phyloP scores from a whole-genome alignment of 2,113 vertebrate species.

The Polypterus bichir region DNA sequence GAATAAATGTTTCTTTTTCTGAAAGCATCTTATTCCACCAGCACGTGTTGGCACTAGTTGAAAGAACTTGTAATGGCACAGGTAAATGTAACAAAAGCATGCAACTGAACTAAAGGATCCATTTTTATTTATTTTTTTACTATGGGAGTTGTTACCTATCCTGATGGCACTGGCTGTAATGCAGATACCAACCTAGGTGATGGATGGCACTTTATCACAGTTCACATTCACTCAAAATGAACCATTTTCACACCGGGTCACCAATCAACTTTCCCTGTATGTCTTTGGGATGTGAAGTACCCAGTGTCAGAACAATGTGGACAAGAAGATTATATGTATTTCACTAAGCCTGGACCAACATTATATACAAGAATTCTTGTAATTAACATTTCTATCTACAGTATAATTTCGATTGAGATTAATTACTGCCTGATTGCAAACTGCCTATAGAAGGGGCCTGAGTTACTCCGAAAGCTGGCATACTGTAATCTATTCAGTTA shows the following conservation, averaged over 20 bases:
- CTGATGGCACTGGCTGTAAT: constrained; percentile 17
- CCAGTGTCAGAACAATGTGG: too few relatives aligned
- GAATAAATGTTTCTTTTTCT: constrained; percentile 23
- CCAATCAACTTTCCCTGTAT: neutral
- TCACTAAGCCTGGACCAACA: too few relatives aligned
- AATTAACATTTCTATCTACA: too few relatives aligned
- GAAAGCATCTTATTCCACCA: constrained; percentile 29
- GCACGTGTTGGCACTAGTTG: constrained; percentile 40
- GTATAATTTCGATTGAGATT: too few relatives aligned
- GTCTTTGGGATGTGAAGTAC: neutral
- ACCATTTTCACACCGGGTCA: neutral
- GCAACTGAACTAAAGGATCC: constrained; percentile 36
- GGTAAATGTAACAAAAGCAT: constrained; percentile 21
- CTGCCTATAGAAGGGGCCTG: too few relatives aligned
- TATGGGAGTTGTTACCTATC: constrained; percentile 21
- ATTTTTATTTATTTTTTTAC: constrained; percentile 27
- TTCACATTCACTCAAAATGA: too few relatives aligned
- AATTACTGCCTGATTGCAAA: too few relatives aligned
- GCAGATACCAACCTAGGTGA: constrained; percentile 19
- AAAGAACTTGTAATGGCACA: too few relatives aligned
- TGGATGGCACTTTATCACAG: neutral
- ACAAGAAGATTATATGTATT: too few relatives aligned
- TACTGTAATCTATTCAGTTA: too few relatives aligned
- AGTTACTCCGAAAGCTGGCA: too few relatives aligned
- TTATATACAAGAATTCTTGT: too few relatives aligned